Evolutionary conservation across 2,113 vertebrate genomes (phyloP).

Genomic region (Pycnonotus jocosus): DNA sequence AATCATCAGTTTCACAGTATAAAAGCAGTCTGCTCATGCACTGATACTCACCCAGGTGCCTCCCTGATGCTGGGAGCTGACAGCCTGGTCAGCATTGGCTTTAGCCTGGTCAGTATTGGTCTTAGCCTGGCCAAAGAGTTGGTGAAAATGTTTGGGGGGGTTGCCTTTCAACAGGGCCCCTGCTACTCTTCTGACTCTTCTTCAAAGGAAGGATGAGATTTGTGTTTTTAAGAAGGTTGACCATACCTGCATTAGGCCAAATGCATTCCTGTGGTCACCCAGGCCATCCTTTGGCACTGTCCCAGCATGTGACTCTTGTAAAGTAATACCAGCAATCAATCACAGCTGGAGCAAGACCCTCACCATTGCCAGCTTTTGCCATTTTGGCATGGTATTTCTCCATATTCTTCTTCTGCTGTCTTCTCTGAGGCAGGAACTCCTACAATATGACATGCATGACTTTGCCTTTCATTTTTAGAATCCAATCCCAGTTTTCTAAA

Average conservation of each 20-base stretch:
- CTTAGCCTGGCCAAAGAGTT: not conserved
- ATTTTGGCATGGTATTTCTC: constrained; percentile 59
- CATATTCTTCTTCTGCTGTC: constrained; percentile 60
- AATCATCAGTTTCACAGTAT: not conserved
- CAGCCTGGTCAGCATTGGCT: fast-evolving
- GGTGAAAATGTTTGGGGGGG: not conserved
- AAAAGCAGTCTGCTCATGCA: not conserved
- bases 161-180: not conserved
- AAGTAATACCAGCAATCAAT: constrained; percentile 72
- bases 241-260: constrained; percentile 75
- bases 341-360: constrained; percentile 64
- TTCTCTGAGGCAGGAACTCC: constrained; percentile 61
- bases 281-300: not conserved
- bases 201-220: not conserved
- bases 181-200: not conserved
- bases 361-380: constrained; percentile 32
- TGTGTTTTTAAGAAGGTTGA: not conserved
- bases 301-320: constrained; percentile 72
- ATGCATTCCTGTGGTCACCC: constrained; percentile 64
- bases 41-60: not conserved
- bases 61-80: not conserved
- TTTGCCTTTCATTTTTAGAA: not conserved
- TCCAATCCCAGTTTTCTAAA: not conserved
- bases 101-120: fast-evolving
- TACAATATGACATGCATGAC: not conserved